Evolutionary conservation across 2,888 invertebrate genomes (phyloP).

Genomic region (Silvanus unidentatus): DNA sequence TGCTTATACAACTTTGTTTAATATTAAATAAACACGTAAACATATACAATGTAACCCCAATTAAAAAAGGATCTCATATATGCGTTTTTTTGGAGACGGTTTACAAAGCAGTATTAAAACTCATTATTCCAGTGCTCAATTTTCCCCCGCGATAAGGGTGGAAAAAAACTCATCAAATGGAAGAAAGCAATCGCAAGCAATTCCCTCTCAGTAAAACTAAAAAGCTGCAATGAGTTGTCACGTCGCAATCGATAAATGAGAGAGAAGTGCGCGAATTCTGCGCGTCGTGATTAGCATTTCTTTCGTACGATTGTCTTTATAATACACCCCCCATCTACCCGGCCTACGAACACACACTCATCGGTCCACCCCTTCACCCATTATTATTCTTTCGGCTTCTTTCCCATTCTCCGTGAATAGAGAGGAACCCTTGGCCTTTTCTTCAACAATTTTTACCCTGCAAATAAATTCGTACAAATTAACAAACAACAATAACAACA

Average conservation of each 20-base stretch:
- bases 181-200: slow-evolving; percentile 32
- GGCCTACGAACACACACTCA: too few species aligned
- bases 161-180: slow-evolving; percentile 30
- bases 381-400: slow-evolving; percentile 7
- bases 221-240: slow-evolving; percentile 40
- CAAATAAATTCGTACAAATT: too few species aligned
- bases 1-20: slow-evolving; percentile 5
- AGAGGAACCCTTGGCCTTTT: too few species aligned
- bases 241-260: slow-evolving; percentile 38
- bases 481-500: too few species aligned
- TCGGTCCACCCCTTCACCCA: neutral
- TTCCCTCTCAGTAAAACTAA: slow-evolving; percentile 34
- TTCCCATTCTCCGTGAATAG: too few species aligned
- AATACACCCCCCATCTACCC: slow-evolving; percentile 4
- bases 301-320: slow-evolving; percentile 28
- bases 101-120: slow-evolving; percentile 22
- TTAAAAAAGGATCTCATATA: too few species aligned
- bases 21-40: slow-evolving; percentile 11
- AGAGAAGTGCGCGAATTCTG: slow-evolving; percentile 33
- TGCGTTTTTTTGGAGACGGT: too few species aligned
- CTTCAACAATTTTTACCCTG: too few species aligned
- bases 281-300: slow-evolving; percentile 36
- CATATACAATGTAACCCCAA: slow-evolving; percentile 9
- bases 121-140: slow-evolving; percentile 25
- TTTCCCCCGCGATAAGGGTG: too few species aligned